Evolutionary conservation across 1,140 invertebrate genomes (phyloP), one percentile per base, ranked within the genome.

Genomic region (Zaprionus taronus): DNA sequence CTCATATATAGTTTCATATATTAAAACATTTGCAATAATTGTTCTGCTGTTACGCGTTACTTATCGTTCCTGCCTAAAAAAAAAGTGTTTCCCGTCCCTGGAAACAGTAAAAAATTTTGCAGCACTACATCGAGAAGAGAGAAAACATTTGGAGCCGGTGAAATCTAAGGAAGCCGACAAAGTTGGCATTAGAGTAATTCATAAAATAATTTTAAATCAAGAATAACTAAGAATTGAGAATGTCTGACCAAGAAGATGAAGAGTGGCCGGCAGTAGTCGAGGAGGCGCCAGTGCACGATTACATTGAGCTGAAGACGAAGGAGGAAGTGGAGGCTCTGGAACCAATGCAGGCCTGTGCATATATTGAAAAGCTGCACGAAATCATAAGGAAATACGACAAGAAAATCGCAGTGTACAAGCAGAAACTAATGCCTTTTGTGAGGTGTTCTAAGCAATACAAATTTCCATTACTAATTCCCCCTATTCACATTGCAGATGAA

Each of bases 341-440:
- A 7, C 20, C 70, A 17, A 55, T 28, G 28, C 79, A 90, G 26
- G 28, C 90, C 24, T 71, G 67, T 7, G 53, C 49, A 20, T 90
- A 90, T 20, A 69, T 90, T 12, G 85, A 90, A 22, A 90, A 90
- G 12, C 44, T 90, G 7, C 85, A 90, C n/a, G 71, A 64, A n/a
- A 81, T 90, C 22, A 90, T 90, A 15, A 60, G 77, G 17, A 90
- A 90, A 72, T 75, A 84, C 22, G 82, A 91, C n/a, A 91, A 17
- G 5, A 85, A 85, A 47, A 53, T 90, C 12, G 72, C 79, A 26
- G 58, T 57, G 20, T 91, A 85, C 44, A 91, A 90, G 41, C 77
- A 86, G 22, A 90, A 75, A 38, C 67, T 90, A n/a, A 53, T 56
- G 17, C 44, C 68, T 15, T 81, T 81, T 49, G 84, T 89, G 55